Evolutionary conservation across 2,888 invertebrate genomes (phyloP), one percentile per base, ranked within the genome.

Genomic region (Leucophenga montana): DNA sequence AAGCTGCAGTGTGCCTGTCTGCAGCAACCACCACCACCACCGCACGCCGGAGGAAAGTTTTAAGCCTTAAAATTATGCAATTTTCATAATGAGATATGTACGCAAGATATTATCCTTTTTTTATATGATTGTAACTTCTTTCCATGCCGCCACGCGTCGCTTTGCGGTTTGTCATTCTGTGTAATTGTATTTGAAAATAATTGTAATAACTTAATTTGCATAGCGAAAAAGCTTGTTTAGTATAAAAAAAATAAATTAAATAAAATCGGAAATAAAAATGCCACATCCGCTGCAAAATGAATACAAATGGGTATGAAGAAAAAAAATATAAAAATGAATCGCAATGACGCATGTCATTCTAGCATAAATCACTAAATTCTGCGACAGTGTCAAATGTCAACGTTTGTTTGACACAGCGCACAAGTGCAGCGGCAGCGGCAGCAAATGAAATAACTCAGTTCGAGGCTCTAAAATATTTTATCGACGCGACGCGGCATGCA

Each of bases 311-410:
- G 50, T 5, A 50, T 2, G 1, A 50, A 50, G 8, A 50, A 8
- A n/a, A 50, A 13, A 50, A n/a, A n/a, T n/a, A n/a, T n/a, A n/a
- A n/a, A n/a, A n/a, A n/a, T n/a, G n/a, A n/a, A n/a, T 72, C 74
- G 66, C 67, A 50, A 70, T 69, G 73, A 78, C 77, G 79, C 84
- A 80, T 82, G 83, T 79, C 84, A 79, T 76, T 81, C 78, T 80
- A 77, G 77, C 76, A 83, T 84, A 84, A 84, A 84, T 83, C 83
- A 84, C 83, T 82, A 83, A 84, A 82, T 77, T 76, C 75, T 80
- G 79, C 76, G 78, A 81, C 84, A 78, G 73, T 83, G 84, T 80
- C 84, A 83, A 78, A 80, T 82, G 79, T 78, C 77, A 80, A 72
- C 56, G 44, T 56, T 20, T 44, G 44, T 61, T 33, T 39, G 61